A percentile compares a stretch with the other conserved stretches of the same genome.
Conservation (phyloP, 2,797 vertebrate genomes). For the Rhyacichthys aspro region DNA sequence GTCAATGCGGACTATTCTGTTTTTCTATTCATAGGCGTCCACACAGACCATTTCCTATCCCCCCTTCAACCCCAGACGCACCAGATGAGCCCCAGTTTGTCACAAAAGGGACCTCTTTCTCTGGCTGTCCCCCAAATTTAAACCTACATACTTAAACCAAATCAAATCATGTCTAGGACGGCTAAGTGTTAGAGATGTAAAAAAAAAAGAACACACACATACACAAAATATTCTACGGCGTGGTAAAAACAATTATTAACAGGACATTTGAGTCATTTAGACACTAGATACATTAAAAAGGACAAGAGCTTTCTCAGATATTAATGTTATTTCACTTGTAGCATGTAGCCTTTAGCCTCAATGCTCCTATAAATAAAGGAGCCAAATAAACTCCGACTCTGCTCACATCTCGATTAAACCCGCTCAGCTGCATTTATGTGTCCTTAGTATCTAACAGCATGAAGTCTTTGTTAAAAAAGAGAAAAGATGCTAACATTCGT, state of each 20-base stretch:
- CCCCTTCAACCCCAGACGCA: constrained; percentile 84
- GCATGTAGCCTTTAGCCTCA: too few species aligned
- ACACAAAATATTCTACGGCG: neutral
- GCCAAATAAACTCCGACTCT: too few species aligned
- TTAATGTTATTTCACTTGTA: too few species aligned
- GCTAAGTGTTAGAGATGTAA: too few species aligned
- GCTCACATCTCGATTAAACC: too few species aligned
- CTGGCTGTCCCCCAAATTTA: constrained; percentile 79
- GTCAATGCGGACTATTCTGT: constrained; percentile 76
- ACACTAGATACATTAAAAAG: too few species aligned
- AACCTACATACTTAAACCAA: constrained; percentile 70
- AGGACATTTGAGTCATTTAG: neutral
- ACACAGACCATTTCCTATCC: constrained; percentile 63
- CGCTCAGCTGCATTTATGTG: too few species aligned
- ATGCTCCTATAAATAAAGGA: too few species aligned
- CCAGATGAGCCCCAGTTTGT: constrained; percentile 82
- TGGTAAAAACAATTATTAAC: neutral
- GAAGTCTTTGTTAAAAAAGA: too few species aligned
- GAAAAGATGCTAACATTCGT: too few species aligned
- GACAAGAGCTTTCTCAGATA: too few species aligned
- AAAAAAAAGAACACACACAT: constrained; percentile 1
- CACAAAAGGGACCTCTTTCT: constrained; percentile 81
- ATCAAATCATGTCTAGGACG: neutral
- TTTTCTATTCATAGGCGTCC: constrained; percentile 67
- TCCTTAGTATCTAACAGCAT: too few species aligned